Evolutionary conservation across 2,888 invertebrate genomes (phyloP), one percentile per base, ranked within the genome.

Genomic region (Alcis repandata): DNA sequence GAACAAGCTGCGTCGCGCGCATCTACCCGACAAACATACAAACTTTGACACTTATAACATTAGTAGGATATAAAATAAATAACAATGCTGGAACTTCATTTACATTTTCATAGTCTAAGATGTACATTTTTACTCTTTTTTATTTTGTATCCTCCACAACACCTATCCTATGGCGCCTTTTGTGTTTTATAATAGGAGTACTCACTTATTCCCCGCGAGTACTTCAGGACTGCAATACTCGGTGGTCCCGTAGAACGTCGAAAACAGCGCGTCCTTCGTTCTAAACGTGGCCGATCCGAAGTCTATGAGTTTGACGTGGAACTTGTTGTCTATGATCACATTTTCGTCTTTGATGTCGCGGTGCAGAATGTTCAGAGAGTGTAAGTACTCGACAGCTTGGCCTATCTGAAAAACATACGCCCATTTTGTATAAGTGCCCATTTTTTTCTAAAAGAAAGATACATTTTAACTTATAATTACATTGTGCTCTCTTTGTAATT

Each of bases 161-260:
- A n/a, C n/a, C n/a, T n/a, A n/a, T n/a, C n/a, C n/a, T n/a, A n/a
- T n/a, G n/a, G n/a, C n/a, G n/a, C n/a, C n/a, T n/a, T n/a, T 6
- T 27, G 27, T 27, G 6, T 6, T 27, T 27, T 27, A 6, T 27
- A 27, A 2, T 4, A 6, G 6, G 60, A 67, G 40, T 36, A 83
- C 94, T 87, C 73, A 95, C 95, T 94, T 95, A 76, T 95, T 95
- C 41, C 96, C 96, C 59, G 95, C 94, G 15, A 96, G 88, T 15
- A 96, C 96, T 87, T 96, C 96, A 0, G 96, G 96, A 77, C 95
- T 95, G 83, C 96, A 96, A 80, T 96, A 96, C 84, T 96, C 96
- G 0, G 96, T 94, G 15, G 96, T 96, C 1, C 96, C 96, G 73
- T 96, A 96, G 87, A 96, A 97, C 0, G 96, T 96, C 0, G 95